Percentiles rank a stretch among this genome's conserved stretches.
phyloP scores from a whole-genome alignment of 2,888 invertebrate genomes.

The Pseudococcus longispinus region DNA sequence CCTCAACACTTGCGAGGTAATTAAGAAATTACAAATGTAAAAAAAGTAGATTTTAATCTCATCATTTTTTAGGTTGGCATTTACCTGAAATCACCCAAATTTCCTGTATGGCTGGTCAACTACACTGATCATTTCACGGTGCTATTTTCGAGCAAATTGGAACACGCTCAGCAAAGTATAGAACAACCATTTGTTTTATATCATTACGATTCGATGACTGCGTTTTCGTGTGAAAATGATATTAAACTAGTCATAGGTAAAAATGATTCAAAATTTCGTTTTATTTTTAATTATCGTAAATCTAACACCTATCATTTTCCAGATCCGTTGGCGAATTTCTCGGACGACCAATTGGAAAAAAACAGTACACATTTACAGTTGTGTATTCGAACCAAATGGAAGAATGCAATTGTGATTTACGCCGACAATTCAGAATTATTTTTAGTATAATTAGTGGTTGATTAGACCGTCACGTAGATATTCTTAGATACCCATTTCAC shows the following conservation, averaged over 20 bases:
- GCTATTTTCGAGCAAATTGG: slow-evolving; percentile 51
- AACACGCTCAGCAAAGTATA: slow-evolving; percentile 40
- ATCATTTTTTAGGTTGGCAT: slow-evolving; percentile 42
- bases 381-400: slow-evolving; percentile 54
- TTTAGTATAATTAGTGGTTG: slow-evolving; percentile 17
- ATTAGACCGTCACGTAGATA: neutral
- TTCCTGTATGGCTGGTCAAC: slow-evolving; percentile 56
- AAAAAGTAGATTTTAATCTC: neutral
- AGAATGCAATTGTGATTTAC: slow-evolving; percentile 50
- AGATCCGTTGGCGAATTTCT: slow-evolving; percentile 45
- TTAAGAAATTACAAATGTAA: neutral
- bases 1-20: slow-evolving; percentile 50
- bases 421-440: slow-evolving; percentile 52
- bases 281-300: neutral
- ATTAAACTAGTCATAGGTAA: slow-evolving; percentile 51
- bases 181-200: slow-evolving; percentile 50
- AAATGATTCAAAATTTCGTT: neutral
- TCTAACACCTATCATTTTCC: neutral
- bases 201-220: slow-evolving; percentile 53
- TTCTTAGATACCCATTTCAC: neutral
- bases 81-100: slow-evolving; percentile 53
- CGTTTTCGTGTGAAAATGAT: slow-evolving; percentile 51
- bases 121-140: slow-evolving; percentile 52
- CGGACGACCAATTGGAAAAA: slow-evolving; percentile 50
- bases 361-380: slow-evolving; percentile 49